Evolutionary conservation across 2,888 invertebrate species (phyloP), one percentile per base, ranked within the genome.

Genomic region (Drosophila acutilabella): DNA sequence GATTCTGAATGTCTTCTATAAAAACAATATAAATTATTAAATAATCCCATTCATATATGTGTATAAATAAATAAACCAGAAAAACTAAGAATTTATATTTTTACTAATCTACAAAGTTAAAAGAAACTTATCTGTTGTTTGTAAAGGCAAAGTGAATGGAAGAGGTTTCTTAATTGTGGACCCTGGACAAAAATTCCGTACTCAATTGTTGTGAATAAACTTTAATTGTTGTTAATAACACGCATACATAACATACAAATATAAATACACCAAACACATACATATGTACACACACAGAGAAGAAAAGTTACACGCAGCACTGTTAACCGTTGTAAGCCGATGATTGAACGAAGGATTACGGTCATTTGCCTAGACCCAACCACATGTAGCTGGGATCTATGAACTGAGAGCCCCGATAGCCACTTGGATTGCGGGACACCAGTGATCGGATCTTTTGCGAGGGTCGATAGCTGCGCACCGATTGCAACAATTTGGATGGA

Each of bases 371-470:
- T 76, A 95, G 93, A 13, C 95, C 95, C 41, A 95, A 93, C 95
- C 95, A 95, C 93, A 95, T 94, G 90, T 94, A 93, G 65, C 93
- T 94, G 40, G 95, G 95, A 91, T 95, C 94, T 84, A 95, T 94
- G 75, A 94, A 93, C 88, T 95, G 94, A 53, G 95, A 94, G 3
- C 93, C 93, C 40, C 94, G 94, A 87, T 95, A 94, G 45, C 92
- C 92, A 36, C 92, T 92, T 6, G 93, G 93, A 81, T 94, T 94
- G 58, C 92, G 91, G 84, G 94, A 93, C 85, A 94, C 93, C 91
- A 94, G 93, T 68, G 94, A 94, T 92, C 95, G 91, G 57, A 93
- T 91, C 80, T 93, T 92, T 73, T 93, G 93, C 8, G 93, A 93
- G 11, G 93, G 93, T 51, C 92, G 87, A 81, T 93, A 93, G 41